Conservation (phyloP, 2,113 vertebrate species). For the Hydropotes inermis region DNA sequence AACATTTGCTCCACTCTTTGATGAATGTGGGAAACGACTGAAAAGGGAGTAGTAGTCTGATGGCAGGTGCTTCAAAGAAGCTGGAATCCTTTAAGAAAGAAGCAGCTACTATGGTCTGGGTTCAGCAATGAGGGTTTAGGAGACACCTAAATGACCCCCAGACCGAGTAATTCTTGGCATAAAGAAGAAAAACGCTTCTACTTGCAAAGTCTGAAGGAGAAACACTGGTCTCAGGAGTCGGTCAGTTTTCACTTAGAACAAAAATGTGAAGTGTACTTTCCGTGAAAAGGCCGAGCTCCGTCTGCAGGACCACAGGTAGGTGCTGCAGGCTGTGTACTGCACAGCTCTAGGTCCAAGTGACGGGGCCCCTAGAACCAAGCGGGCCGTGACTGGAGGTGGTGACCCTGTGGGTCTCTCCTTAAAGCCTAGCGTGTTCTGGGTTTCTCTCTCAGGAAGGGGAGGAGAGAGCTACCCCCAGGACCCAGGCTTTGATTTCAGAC, state of each 20-base stretch:
- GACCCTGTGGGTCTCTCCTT: neutral
- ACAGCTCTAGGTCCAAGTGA: neutral
- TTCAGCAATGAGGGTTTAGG: neutral
- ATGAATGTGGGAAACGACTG: neutral
- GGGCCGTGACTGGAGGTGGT: neutral
- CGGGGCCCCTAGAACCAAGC: neutral
- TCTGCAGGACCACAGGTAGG: neutral
- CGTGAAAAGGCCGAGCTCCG: neutral
- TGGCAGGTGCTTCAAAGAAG: neutral
- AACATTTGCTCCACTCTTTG: neutral
- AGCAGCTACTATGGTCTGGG: neutral
- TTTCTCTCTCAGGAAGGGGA: neutral
- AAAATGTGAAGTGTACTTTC: neutral
- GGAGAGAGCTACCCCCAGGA: neutral
- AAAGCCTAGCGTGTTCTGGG: neutral
- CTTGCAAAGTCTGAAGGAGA: neutral
- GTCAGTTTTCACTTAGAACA: neutral
- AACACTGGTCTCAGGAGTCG: neutral
- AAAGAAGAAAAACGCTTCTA: neutral
- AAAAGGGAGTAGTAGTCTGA: neutral
- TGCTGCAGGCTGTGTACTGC: neutral
- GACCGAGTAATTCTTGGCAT: neutral
- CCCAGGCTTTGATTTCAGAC: neutral
- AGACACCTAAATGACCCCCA: neutral
- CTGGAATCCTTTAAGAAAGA: neutral